Evolutionary conservation across 2,113 vertebrate species (phyloP), one percentile per base, ranked within the genome.

Genomic region (Hassar affinis): DNA sequence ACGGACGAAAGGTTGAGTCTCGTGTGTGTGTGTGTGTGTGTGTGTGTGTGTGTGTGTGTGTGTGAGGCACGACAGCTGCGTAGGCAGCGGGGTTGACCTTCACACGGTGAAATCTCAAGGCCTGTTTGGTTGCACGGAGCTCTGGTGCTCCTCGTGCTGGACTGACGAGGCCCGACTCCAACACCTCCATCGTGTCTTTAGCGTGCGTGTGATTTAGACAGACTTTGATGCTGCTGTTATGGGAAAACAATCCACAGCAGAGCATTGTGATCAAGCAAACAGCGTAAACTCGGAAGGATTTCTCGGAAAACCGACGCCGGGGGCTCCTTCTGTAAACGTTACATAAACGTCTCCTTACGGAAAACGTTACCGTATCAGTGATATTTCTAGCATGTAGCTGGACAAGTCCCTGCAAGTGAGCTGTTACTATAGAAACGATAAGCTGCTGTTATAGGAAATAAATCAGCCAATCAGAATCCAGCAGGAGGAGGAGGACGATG

Each of bases 41-140:
- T 78, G 69, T 84, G 66, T 45, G 42, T 81, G 61, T 45, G 72
- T 64, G 66, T 87, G 90, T 86, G 81, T 87, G 89, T 86, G 89
- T 91, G 90, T 89, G 88, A 91, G 91, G 89, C 88, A 90, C 90
- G 92, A 93, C 93, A 94, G 92, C 91, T 93, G 93, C 89, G 89
- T 88, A 89, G 91, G 91, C 92, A 91, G 90, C 72, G 57, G 91
- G 89, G 86, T 90, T 93, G 93, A 94, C 94, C 94, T 95, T 94
- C 93, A 93, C 88, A 85, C 91, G 87, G 90, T 90, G 89, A 93
- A 92, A 91, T 87, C 91, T 93, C 90, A 89, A 89, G 90, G 90
- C 90, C 90, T 89, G 86, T 90, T 90, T 78, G 87, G 90, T 91
- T 82, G 78, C 90, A 89, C 87, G n/a, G 47, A 64, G 79, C 68